Evolutionary conservation across 2,888 invertebrate genomes (phyloP), one percentile per base, ranked within the genome.

Genomic region (Aspidiotus destructor): DNA sequence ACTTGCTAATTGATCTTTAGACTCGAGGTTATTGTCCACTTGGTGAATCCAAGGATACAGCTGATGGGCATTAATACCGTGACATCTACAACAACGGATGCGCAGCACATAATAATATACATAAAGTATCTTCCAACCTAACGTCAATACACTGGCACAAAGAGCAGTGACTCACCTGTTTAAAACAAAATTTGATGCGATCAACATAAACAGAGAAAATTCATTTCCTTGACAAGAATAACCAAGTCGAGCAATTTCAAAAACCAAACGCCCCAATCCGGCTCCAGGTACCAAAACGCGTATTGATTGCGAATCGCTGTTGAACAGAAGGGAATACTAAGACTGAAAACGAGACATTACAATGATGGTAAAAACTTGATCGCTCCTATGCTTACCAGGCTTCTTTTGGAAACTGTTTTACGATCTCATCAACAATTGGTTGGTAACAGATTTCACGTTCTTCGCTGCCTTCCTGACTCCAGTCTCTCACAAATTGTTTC

Each of bases 191-290:
- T 95, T 92, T 58, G 97, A 95, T 0, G 94, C 91, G 73, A 98
- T 90, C 62, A 99, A 80, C 98, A 99, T 99, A 78, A 94, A 97
- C 52, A 97, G 83, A 41, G 94, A 95, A 80, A 95, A 97, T 79
- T 99, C 99, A 77, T 99, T 99, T 72, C 97, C 99, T 79, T 97
- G 93, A 74, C 96, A 97, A 10, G 84, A 83, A 79, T 88, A 99
- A 1, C 97, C 97, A 16, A 86, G 82, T 69, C 84, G 84, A 0
- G 97, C 95, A 42, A 99, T 84, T 81, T 99, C 98, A 81, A 89
- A 96, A 0, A 95, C 92, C 1, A 99, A 81, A 70, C 99, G 81
- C 0, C 96, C 97, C 7, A 98, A 81, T 0, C 98, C 98, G n/a
- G 96, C 93, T 2, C 98, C 98, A 9, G 98, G 98, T 15, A 98